Evolutionary conservation across 1,140 invertebrate species (phyloP), one percentile per base, ranked within the genome.

Genomic region (Druon quercuslanigerum): DNA sequence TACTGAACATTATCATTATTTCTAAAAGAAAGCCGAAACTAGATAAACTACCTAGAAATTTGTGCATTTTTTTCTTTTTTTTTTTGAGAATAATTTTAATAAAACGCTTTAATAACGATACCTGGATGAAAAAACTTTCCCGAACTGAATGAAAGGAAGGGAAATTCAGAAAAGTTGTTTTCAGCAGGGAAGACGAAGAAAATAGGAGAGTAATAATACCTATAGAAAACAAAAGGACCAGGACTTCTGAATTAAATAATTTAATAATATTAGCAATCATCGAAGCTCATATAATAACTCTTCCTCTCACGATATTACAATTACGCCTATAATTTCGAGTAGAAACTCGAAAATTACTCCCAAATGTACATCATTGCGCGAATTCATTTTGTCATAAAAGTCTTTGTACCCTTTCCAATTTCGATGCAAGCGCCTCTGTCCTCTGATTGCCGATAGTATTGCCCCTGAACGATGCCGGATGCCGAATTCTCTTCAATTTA

Each of bases 221-320:
- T 66, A 66, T 16, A 54, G 52, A 19, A 54, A n/a, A 54, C 52
- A 66, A 66, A 66, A 66, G 60, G 20, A 66, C 60, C 60, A 66
- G 25, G 60, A 66, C 33, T 75, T 66, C 71, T 46, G 57, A 70
- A 71, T 74, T 33, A 74, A 75, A 71, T 57, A 60, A 50, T 74
- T 17, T 51, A 73, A 71, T 72, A 73, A 79, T 66, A 46, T 46
- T 46, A 66, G 60, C 25, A 40, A 66, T 66, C 12, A 66, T 66
- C 60, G 60, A 40, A 66, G 60, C 60, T 40, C 60, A 66, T 66
- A 66, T 66, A 66, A 66, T 75, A 75, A 54, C 72, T 9, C 66
- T 75, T 50, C 46, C 25, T 17, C 51, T 79, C 71, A 70, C 71
- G 54, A 51, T 70, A 57, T 73, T 76, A 76, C 75, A 70, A 79